Percentiles rank a stretch among this genome's conserved stretches.
Conservation (phyloP, 2,888 invertebrate genomes). For the Thumatha senex region DNA sequence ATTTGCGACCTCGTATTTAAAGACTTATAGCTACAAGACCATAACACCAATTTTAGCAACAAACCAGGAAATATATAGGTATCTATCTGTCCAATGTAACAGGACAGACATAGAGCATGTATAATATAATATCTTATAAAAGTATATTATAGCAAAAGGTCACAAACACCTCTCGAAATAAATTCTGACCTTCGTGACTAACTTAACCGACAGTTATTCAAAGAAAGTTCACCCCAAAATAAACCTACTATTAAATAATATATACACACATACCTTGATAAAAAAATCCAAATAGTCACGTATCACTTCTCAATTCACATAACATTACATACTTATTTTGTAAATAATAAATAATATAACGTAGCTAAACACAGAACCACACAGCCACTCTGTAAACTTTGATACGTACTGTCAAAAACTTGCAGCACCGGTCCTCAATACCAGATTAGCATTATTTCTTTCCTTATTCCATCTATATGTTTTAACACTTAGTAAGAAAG, state of each 20-base stretch:
- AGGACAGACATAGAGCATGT: no score
- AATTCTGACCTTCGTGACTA: conserved; percentile 68
- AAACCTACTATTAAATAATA: conserved; percentile 45
- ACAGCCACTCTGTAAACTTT: conserved; percentile 59
- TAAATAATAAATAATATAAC: conserved; percentile 40
- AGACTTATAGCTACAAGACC: no score
- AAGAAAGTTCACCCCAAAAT: conserved; percentile 65
- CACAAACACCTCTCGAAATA: conserved; percentile 27
- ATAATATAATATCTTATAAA: background rate
- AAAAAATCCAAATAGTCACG: conserved; percentile 25
- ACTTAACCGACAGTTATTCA: conserved; percentile 58
- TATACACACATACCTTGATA: conserved; percentile 29
- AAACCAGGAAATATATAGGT: no score
- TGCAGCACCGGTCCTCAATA: conserved; percentile 72
- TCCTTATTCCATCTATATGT: conserved; percentile 35
- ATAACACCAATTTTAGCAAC: no score
- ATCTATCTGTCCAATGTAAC: no score
- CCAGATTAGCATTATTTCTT: conserved; percentile 51
- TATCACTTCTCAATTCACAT: conserved; percentile 36
- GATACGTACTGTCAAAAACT: conserved; percentile 79
- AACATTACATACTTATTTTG: conserved; percentile 33
- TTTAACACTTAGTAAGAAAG: conserved; percentile 31
- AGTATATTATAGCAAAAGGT: conserved; percentile 19
- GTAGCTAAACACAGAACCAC: conserved; percentile 55
- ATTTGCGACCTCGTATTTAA: no score